These are phyloP conservation scores for Plagiodera versicolora DNA, from an alignment of 2,888 invertebrate species.

Conservation along the genomic window DNA sequence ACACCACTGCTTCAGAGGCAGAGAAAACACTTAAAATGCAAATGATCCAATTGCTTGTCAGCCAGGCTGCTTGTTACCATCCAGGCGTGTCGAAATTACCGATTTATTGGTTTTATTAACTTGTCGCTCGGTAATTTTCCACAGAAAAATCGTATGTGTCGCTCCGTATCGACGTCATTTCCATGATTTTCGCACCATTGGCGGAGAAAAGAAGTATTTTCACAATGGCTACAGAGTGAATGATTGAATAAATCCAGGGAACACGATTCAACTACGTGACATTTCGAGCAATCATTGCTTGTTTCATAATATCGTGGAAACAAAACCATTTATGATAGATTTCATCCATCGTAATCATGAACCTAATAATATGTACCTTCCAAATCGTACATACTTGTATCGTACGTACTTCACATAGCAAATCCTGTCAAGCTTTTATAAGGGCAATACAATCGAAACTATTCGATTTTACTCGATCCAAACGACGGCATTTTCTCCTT, in stretches of 20 bases:
- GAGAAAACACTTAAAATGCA: slow-evolving; percentile 55
- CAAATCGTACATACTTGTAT: no score
- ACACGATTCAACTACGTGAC: no score
- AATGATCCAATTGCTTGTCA: slow-evolving; percentile 49
- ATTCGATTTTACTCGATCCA: slow-evolving; percentile 28
- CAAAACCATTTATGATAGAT: no score
- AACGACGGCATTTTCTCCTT: slow-evolving; percentile 18
- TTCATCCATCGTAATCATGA: no score
- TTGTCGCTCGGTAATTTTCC: slow-evolving; percentile 36
- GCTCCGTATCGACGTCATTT: slow-evolving; percentile 7
- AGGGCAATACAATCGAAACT: slow-evolving; percentile 31
- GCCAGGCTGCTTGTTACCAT: slow-evolving; percentile 32
- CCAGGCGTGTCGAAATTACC: slow-evolving; percentile 39
- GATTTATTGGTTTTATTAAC: slow-evolving; percentile 48
- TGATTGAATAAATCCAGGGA: no score
- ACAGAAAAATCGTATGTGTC: slow-evolving; percentile 28
- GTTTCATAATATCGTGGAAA: no score
- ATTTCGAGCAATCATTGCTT: no score
- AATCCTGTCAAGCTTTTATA: slow-evolving; percentile 33
- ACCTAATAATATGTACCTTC: no score
- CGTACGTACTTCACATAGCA: slow-evolving; percentile 20
- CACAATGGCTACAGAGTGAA: no score
- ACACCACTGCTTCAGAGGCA: slow-evolving; percentile 21
- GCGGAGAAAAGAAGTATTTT: no score
- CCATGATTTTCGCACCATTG: slow-evolving; percentile 1